Evolutionary conservation across 1,140 invertebrate genomes (phyloP).

Genomic region (honey bee (Apis mellifera)): DNA sequence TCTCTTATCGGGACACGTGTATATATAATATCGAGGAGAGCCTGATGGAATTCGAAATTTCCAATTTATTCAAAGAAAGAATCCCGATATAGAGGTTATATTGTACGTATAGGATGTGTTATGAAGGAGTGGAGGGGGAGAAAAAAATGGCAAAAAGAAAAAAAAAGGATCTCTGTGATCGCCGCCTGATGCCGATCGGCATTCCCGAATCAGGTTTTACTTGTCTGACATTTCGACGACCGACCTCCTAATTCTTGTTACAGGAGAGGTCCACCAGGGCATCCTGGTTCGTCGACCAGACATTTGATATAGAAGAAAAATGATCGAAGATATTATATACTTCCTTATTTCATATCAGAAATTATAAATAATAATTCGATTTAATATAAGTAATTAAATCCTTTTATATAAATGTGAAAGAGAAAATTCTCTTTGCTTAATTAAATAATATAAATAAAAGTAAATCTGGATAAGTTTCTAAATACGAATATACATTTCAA

Average conservation of each 20-base stretch:
- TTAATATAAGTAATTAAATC: too few relatives aligned
- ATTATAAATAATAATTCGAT: not conserved
- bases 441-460: too few relatives aligned
- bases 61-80: not conserved
- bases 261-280: conserved; percentile 24
- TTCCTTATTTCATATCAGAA: not conserved
- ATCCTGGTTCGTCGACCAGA: conserved; percentile 51
- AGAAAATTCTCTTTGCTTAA: too few relatives aligned
- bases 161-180: conserved; percentile 28
- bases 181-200: conserved; percentile 43
- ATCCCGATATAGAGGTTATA: not conserved
- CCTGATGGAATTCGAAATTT: not conserved
- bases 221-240: conserved; percentile 66
- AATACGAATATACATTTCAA: too few relatives aligned
- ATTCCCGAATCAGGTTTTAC: conserved; percentile 70
- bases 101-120: too few relatives aligned
- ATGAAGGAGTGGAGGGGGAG: not conserved
- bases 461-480: too few relatives aligned
- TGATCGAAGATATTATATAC: not conserved
- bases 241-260: conserved; percentile 53
- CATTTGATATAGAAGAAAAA: conserved; percentile 28
- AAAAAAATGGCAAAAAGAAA: conserved; percentile 21
- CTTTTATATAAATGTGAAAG: too few relatives aligned
- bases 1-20: not conserved
- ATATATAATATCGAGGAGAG: not conserved